These are phyloP conservation scores for Drosophila yakuba DNA, from an alignment of 1,140 invertebrate species.

Conservation along the genomic window DNA sequence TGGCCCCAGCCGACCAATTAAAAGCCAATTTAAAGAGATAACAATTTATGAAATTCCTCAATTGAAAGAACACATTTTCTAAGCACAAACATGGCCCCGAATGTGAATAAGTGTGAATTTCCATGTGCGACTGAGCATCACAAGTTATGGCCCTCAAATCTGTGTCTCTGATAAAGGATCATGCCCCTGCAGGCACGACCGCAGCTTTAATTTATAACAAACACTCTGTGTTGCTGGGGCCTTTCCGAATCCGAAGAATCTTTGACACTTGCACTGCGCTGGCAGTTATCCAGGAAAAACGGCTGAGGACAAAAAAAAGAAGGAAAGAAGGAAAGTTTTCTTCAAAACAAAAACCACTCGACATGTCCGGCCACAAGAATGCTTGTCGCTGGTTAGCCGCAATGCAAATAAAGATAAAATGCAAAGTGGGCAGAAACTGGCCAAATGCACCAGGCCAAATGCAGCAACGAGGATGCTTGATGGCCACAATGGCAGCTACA, in stretches of 20 bases:
- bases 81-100: constrained; percentile 24
- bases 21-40: constrained; percentile 47
- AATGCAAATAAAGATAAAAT: constrained; percentile 55
- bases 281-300: constrained; percentile 23
- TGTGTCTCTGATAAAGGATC: constrained; percentile 40
- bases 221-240: constrained; percentile 16
- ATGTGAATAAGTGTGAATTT: neutral
- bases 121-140: neutral
- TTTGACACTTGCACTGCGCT: constrained; percentile 48
- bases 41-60: constrained; percentile 46
- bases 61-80: constrained; percentile 34
- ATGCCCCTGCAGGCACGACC: constrained; percentile 33
- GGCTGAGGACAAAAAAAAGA: constrained; percentile 23
- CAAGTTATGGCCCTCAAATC: constrained; percentile 32
- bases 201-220: constrained; percentile 56
- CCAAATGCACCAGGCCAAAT: constrained; percentile 23
- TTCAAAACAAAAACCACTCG: constrained; percentile 49
- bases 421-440: constrained; percentile 52
- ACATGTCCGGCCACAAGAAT: constrained; percentile 50
- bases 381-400: constrained; percentile 51
- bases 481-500: constrained; percentile 37
- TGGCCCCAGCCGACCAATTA: constrained; percentile 32
- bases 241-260: constrained; percentile 16
- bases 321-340: constrained; percentile 52
- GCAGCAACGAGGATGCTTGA: constrained; percentile 23